A percentile compares a stretch with the other conserved stretches of the same genome.
These are phyloP conservation scores for Phyllotis vaccarum DNA, from an alignment of 2,797 vertebrate species.

Conservation along the genomic window DNA sequence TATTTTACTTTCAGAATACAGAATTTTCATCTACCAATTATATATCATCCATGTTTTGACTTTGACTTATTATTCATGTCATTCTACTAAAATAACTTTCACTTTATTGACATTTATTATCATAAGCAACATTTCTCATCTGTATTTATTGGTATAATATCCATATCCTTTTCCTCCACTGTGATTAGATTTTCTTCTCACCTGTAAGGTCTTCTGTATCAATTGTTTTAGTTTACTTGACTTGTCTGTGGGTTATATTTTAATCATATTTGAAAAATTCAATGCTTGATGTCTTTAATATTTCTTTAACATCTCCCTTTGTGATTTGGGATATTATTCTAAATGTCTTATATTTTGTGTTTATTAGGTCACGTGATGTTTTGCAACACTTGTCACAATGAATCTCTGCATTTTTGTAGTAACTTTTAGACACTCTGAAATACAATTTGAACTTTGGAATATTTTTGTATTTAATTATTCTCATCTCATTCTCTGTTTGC, in stretches of 20 bases:
- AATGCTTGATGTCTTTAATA: not conserved
- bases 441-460: not conserved
- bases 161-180: not conserved
- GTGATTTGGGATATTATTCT: not conserved
- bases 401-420: not conserved
- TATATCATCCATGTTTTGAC: not conserved
- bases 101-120: not conserved
- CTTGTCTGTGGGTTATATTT: not conserved
- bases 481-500: not conserved
- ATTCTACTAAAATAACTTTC: not conserved
- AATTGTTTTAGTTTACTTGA: not conserved
- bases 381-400: not conserved
- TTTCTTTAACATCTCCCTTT: not conserved
- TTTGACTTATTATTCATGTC: not conserved
- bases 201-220: not conserved
- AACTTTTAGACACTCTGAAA: too few relatives aligned
- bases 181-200: not conserved
- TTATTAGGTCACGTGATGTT: not conserved
- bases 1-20: not conserved
- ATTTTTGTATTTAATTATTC: not conserved
- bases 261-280: not conserved
- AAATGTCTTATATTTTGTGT: not conserved
- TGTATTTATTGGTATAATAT: not conserved
- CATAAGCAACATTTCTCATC: not conserved
- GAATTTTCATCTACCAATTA: not conserved